Evolutionary conservation across 2,797 vertebrate genomes (phyloP).

Genomic region (Semotilus atromaculatus): DNA sequence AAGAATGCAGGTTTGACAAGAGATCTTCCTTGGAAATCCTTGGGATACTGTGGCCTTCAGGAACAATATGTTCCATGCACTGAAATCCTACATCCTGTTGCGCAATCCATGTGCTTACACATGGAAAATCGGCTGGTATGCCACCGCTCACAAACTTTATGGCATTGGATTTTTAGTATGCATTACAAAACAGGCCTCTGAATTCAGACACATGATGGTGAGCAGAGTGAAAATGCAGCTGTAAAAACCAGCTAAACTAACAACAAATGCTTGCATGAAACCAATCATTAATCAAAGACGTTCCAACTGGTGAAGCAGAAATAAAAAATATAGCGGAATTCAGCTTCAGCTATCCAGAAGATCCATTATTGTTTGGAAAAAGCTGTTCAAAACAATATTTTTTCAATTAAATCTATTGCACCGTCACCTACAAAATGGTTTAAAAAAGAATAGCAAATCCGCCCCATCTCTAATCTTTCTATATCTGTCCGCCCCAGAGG

Average conservation of each 20-base stretch:
- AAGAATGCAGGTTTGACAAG: not conserved
- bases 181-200: not conserved
- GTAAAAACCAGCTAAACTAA: not conserved
- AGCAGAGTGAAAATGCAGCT: not conserved
- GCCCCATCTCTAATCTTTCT: not conserved
- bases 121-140: not conserved
- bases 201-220: not conserved
- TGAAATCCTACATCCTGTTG: conserved; percentile 23
- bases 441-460: not conserved
- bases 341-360: not conserved
- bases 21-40: conserved; percentile 26
- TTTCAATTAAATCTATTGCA: not conserved
- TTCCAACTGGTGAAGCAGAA: not conserved
- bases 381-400: not conserved
- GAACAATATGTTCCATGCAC: not conserved
- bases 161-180: not conserved
- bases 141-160: not conserved
- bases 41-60: not conserved
- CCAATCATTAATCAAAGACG: not conserved
- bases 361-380: not conserved
- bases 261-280: not conserved
- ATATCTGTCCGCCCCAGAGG: not conserved
- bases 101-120: conserved; percentile 3
- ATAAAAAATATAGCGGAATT: not conserved
- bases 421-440: not conserved